Evolutionary conservation across 2,797 vertebrate genomes (phyloP).

Genomic region (Pampus argenteus): DNA sequence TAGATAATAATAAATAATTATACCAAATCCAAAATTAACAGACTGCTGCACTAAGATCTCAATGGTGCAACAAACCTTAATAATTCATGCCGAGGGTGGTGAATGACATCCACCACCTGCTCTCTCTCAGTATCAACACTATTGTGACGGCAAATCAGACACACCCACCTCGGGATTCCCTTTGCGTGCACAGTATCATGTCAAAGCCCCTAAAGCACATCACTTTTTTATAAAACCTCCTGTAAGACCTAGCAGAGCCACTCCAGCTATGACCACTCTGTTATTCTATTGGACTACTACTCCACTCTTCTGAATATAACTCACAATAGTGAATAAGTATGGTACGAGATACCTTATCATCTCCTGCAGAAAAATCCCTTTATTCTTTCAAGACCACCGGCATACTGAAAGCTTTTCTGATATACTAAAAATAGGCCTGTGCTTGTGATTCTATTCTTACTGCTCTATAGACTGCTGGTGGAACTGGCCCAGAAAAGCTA

Average conservation of each 20-base stretch:
- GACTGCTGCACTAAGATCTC: conserved; percentile 52
- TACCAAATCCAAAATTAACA: conserved; percentile 54
- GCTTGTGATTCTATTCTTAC: conserved; percentile 68
- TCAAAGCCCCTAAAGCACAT: conserved; percentile 34
- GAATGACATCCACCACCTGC: conserved; percentile 80
- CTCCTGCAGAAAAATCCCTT: conserved; percentile 58
- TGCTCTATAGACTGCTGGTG: conserved; percentile 49
- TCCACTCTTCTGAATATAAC: conserved; percentile 29
- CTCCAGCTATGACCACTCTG: conserved; percentile 1
- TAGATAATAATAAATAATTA: no score
- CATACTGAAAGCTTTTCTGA: conserved; percentile 69
- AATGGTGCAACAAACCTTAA: conserved; percentile 69
- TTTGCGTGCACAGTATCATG: conserved; percentile 45
- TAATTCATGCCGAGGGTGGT: conserved; percentile 77
- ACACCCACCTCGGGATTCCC: conserved; percentile 75
- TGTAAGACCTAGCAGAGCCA: conserved; percentile 20
- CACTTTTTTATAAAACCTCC: conserved; percentile 20
- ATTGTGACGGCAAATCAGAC: conserved; percentile 68
- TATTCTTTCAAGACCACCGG: conserved; percentile 58
- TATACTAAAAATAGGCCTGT: conserved; percentile 70
- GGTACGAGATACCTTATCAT: conserved; percentile 40
- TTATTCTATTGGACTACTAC: conserved; percentile 10
- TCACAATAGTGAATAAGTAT: conserved; percentile 26
- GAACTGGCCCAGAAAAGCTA: conserved; percentile 63
- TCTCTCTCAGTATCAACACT: conserved; percentile 57